Conservation (phyloP, 2,113 vertebrate species). For the Pluvianellus socialis region DNA sequence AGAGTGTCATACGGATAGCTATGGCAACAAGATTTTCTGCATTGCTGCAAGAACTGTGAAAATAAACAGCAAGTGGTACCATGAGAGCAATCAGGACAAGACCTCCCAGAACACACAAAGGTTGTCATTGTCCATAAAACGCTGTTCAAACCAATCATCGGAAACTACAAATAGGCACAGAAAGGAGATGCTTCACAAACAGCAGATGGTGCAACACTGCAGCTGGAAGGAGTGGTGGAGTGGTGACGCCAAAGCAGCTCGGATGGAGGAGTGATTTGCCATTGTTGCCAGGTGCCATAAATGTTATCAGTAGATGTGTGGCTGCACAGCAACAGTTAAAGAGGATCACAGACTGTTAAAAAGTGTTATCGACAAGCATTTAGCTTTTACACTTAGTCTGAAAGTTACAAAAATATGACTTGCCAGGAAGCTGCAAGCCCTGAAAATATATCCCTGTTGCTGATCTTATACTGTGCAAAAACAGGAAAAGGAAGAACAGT, state of each 20-base stretch:
- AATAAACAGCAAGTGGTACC: neutral
- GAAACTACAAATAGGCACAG: neutral
- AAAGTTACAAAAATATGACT: neutral
- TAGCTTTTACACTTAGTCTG: neutral
- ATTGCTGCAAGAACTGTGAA: neutral
- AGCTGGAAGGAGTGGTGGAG: neutral
- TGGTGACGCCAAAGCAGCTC: neutral
- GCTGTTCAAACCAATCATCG: neutral
- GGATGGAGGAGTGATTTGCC: neutral
- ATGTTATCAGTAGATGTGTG: neutral
- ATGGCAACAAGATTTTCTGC: neutral
- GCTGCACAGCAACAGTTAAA: neutral
- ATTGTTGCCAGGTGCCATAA: neutral
- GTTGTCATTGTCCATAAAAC: neutral
- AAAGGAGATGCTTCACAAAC: neutral
- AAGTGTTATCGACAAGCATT: neutral
- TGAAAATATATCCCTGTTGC: neutral
- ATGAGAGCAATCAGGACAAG: neutral
- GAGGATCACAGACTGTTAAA: neutral
- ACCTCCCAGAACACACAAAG: rapidly evolving
- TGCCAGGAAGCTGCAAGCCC: neutral
- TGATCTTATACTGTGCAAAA: neutral
- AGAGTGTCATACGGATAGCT: neutral
- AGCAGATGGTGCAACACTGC: neutral
- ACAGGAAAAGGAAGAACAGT: neutral